These are phyloP conservation scores for Melanotaenia maccullochi DNA, from an alignment of 2,797 vertebrate genomes.

Conservation along the genomic window DNA sequence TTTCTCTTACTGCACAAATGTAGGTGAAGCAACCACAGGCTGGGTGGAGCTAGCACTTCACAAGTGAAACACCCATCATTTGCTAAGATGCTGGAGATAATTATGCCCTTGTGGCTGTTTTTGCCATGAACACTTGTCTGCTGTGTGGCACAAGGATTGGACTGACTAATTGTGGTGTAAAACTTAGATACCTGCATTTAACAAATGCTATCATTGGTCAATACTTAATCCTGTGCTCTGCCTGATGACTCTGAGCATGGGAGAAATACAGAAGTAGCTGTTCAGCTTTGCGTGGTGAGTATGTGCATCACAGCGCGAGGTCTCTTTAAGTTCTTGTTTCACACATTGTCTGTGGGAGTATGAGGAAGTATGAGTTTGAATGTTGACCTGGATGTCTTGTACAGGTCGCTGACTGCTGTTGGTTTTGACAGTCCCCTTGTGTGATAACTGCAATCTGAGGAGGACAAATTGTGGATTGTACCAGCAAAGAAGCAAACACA, in stretches of 20 bases:
- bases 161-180: conserved; percentile 33
- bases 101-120: conserved; percentile 21
- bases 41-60: conserved; percentile 69
- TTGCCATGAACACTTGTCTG: conserved; percentile 18
- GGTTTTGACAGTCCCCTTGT: conserved; percentile 15
- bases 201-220: conserved; percentile 7
- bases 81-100: conserved; percentile 61
- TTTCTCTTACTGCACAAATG: conserved; percentile 46
- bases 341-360: conserved; percentile 60
- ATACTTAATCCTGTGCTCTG: conserved; percentile 12
- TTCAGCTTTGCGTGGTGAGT: conserved; percentile 19
- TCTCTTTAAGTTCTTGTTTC: conserved; percentile 72
- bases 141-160: conserved; percentile 9
- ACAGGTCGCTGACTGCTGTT: conserved; percentile 35
- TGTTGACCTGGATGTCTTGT: conserved; percentile 51
- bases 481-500: conserved; percentile 21
- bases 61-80: conserved; percentile 66
- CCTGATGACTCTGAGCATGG: conserved; percentile 16
- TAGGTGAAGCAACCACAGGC: conserved; percentile 67
- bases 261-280: conserved; percentile 63
- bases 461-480: conserved; percentile 55
- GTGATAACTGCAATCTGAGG: conserved; percentile 67
- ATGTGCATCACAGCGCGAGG: conserved; percentile 19
- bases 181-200: conserved; percentile 6
- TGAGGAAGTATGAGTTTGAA: conserved; percentile 80